phyloP scores from a whole-genome alignment of 1,140 invertebrate genomes.

The Thalassaphorura encarpata region DNA sequence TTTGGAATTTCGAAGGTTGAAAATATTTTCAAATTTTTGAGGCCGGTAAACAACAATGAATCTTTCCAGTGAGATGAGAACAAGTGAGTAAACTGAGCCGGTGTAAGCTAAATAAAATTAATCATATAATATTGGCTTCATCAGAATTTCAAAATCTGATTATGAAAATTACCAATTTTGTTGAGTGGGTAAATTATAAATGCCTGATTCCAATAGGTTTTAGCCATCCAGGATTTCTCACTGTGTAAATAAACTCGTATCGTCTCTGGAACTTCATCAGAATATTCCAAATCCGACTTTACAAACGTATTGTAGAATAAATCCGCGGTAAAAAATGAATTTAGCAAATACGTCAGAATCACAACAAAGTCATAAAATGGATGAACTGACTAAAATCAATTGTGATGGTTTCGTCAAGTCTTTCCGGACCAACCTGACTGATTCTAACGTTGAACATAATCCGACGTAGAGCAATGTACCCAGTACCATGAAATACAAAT shows the following conservation, averaged over 20 bases:
- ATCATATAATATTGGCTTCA: not conserved
- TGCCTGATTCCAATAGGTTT: too few species aligned
- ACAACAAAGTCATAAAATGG: not conserved
- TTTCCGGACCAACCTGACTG: too few species aligned
- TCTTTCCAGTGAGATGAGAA: not conserved
- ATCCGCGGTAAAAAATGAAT: not conserved
- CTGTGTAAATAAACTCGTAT: too few species aligned
- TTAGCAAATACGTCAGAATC: not conserved
- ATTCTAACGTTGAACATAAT: too few species aligned
- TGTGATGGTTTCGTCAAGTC: not conserved
- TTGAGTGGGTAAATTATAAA: too few species aligned
- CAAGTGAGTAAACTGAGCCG: not conserved
- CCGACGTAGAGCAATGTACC: too few species aligned
- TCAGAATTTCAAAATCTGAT: not conserved
- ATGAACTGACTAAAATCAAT: not conserved
- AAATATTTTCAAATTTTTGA: not conserved
- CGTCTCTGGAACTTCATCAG: too few species aligned
- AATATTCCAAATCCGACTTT: too few species aligned
- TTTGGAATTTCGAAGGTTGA: not conserved
- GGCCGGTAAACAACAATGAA: not conserved
- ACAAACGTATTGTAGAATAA: too few species aligned
- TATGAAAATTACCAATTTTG: too few species aligned
- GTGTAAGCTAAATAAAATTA: not conserved
- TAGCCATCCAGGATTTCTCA: too few species aligned
- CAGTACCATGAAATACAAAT: too few species aligned